Conservation (phyloP, 2,797 vertebrate species). For the Myotis daubentonii region DNA sequence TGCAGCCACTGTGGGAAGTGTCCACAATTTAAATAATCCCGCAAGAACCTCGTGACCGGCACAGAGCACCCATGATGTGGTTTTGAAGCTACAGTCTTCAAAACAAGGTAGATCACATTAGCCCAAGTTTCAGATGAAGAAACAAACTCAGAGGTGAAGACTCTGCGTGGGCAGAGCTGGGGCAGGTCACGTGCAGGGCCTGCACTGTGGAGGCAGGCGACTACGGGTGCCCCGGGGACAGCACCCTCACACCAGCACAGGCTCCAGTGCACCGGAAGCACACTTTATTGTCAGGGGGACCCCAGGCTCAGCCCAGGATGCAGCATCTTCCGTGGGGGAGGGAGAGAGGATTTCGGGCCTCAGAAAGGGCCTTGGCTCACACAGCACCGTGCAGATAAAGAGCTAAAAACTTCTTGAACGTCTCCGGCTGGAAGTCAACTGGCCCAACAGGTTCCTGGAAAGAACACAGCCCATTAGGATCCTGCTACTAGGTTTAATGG, state of each 20-base stretch:
- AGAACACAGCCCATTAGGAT: slow-evolving; percentile 73
- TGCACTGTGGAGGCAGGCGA: neutral
- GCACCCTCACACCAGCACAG: neutral
- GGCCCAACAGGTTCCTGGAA: slow-evolving; percentile 93
- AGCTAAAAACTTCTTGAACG: slow-evolving; percentile 95
- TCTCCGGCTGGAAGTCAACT: slow-evolving; percentile 91
- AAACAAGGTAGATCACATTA: neutral
- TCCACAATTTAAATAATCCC: neutral
- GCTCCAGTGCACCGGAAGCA: rapidly evolving
- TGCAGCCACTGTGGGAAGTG: neutral
- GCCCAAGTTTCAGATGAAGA: neutral
- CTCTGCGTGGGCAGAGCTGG: neutral
- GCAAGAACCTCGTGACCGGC: neutral
- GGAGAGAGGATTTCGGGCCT: slow-evolving; percentile 58
- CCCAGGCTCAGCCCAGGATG: slow-evolving; percentile 39
- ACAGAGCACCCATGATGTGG: neutral
- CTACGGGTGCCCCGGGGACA: too few species aligned
- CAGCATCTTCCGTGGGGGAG: slow-evolving; percentile 16
- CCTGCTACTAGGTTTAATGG: neutral
- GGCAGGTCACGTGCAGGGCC: neutral
- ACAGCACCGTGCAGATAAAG: slow-evolving; percentile 92
- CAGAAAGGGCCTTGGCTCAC: slow-evolving; percentile 80
- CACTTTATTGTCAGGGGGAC: slow-evolving; percentile 2
- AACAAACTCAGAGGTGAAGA: neutral
- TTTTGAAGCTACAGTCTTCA: neutral